These are phyloP conservation scores for Pteria penguin DNA, from an alignment of 2,888 invertebrate species.

Conservation along the genomic window DNA sequence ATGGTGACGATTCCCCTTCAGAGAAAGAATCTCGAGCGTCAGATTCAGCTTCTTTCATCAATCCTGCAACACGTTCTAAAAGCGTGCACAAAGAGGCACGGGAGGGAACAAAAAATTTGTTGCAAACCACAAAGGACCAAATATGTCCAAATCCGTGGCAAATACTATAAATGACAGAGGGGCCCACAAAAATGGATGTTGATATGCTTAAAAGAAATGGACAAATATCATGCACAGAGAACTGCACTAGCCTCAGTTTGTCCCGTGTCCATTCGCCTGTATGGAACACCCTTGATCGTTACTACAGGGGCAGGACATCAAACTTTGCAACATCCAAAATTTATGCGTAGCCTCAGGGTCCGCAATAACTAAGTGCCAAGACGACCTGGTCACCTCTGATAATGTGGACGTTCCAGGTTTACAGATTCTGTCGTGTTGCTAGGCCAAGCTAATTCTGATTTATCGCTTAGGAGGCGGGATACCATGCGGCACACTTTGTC, in stretches of 20 bases:
- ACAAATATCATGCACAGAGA: not conserved
- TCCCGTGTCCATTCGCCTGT: not conserved
- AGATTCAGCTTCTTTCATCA: too few relatives aligned
- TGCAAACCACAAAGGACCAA: too few relatives aligned
- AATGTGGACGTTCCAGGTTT: slow-evolving; percentile 5
- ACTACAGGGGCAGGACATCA: not conserved
- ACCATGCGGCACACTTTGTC: not conserved
- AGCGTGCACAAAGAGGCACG: too few relatives aligned
- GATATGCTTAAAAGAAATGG: not conserved
- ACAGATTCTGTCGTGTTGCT: too few relatives aligned
- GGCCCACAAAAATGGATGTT: not conserved
- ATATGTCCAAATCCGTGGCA: too few relatives aligned
- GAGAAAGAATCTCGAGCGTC: too few relatives aligned
- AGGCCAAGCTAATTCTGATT: not conserved
- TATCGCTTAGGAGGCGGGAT: not conserved
- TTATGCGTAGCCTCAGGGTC: slow-evolving; percentile 1
- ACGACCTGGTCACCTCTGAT: not conserved
- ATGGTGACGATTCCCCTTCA: too few relatives aligned
- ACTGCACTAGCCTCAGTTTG: not conserved
- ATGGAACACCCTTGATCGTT: slow-evolving; percentile 1
- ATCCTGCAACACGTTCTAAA: too few relatives aligned
- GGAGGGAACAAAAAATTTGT: too few relatives aligned
- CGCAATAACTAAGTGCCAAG: not conserved
- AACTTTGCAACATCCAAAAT: not conserved
- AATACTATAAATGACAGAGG: not conserved